A percentile compares a stretch with the other conserved stretches of the same genome.
Conservation (phyloP, 2,888 invertebrate genomes). For the Dasypogon diadema region DNA sequence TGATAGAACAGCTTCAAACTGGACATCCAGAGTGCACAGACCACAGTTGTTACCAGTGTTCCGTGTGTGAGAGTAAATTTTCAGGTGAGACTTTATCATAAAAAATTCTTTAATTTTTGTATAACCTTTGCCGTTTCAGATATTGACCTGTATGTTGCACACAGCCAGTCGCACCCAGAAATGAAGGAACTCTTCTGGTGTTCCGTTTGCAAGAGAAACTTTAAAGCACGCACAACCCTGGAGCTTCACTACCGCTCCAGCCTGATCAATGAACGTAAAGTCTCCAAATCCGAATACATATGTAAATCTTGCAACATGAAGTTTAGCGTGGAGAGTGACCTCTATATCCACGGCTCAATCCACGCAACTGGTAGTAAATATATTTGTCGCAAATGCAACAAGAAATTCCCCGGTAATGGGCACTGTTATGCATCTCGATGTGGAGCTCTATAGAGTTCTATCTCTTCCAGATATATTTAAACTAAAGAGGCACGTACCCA, state of each 20-base stretch:
- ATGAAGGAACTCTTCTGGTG: conserved; percentile 1
- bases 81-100: conserved; percentile 7
- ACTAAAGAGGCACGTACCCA: conserved; percentile 71
- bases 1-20: no score
- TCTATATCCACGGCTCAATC: conserved; percentile 69
- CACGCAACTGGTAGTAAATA: conserved; percentile 66
- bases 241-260: conserved; percentile 48
- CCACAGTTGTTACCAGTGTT: conserved; percentile 9
- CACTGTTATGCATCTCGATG: no score
- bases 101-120: no score
- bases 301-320: conserved; percentile 70
- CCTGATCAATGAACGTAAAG: neutral
- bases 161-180: conserved; percentile 38
- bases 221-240: conserved; percentile 26
- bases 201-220: conserved; percentile 20
- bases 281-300: conserved; percentile 55
- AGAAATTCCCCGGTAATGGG: conserved; percentile 71
- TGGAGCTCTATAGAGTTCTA: no score
- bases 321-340: conserved; percentile 70
- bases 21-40: conserved; percentile 5
- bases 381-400: conserved; percentile 70
- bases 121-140: no score
- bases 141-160: conserved; percentile 8
- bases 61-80: conserved; percentile 47
- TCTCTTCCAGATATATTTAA: conserved; percentile 62